Base-by-base conservation (phyloP, 2,113 vertebrate species). In the Sporophila hypoxantha region DNA sequence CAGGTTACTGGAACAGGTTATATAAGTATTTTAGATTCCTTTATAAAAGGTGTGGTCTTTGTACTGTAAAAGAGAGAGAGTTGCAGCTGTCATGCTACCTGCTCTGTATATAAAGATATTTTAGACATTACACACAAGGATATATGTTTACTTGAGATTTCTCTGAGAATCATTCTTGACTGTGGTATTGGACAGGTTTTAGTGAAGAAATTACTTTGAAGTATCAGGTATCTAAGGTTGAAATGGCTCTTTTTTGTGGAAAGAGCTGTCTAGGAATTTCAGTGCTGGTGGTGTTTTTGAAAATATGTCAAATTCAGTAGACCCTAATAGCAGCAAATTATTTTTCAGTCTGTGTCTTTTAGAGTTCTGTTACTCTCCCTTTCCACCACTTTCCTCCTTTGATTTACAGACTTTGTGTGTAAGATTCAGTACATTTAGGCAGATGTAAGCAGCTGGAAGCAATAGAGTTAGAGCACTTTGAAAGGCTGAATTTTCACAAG, bases 401-500 rank as follows among this genome's bases (percentile, higher is more conserved):
- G 91, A 94, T 94, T 97, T 94, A 93, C 21, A 2, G 57, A 83
- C 87, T 91, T 91, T 84, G 56, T 89, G 62, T 94, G 79, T 57
- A 49, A 84, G 52, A 83, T 69, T 93, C 75, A 50, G 89, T 88
- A 77, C 78, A 44, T 76, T 94, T 92, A 94, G 90, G 88, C 90
- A 96, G 89, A 95, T 79, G 87, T 39, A 94, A 91, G 89, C 96
- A 97, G 96, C 93, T 97, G 94, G 94, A 96, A 97, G 94, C 88
- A 95, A 95, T 94, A 96, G 92, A 92, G 83, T 74, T 78, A 86
- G 74, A 89, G 89, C 89, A 87, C 82, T 96, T 94, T 92, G 77
- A 94, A 96, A 95, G 84, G 73, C 85, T 94, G 91, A 91, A 92
- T 96, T 96, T 97, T 96, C 95, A 96, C 94, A 95, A 96, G 93